Evolutionary conservation across 2,113 vertebrate species (phyloP).

Genomic region (Aix galericulata): DNA sequence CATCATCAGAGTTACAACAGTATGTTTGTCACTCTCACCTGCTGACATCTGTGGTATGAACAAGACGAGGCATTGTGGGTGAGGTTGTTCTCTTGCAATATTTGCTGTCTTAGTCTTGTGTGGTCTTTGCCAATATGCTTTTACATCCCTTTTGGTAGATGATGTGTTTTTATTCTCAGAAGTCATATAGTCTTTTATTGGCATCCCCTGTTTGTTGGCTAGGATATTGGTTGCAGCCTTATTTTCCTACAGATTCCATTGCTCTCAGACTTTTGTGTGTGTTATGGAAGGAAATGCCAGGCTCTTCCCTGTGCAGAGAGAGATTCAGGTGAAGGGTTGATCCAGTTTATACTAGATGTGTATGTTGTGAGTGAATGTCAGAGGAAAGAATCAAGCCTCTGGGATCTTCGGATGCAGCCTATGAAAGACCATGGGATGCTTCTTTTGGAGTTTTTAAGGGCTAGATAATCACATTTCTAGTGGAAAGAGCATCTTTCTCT

Average conservation of each 20-base stretch:
- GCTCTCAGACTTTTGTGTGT: neutral
- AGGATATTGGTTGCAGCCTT: neutral
- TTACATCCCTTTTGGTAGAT: neutral
- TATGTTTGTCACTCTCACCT: constrained; percentile 2
- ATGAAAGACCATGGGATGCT: neutral
- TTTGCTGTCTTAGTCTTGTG: constrained; percentile 25
- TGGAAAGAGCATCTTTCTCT: neutral
- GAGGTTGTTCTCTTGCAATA: neutral
- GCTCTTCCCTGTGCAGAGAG: neutral
- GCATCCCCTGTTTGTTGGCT: neutral
- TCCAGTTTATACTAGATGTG: neutral
- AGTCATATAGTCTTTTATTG: neutral
- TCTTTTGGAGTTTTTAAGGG: neutral
- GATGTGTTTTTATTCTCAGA: neutral
- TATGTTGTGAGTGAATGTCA: neutral
- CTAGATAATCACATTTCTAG: neutral
- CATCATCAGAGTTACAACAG: neutral
- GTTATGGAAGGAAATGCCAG: neutral
- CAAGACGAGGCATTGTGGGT: neutral
- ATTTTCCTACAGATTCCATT: neutral
- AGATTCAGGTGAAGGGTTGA: neutral
- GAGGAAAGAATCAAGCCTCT: neutral
- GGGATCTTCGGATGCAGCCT: neutral
- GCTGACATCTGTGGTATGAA: neutral
- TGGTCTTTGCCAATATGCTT: constrained; percentile 1